A percentile compares a stretch with the other conserved stretches of the same genome.
Evolutionary conservation across 2,113 vertebrate species (phyloP).

Genomic region (Chlorodrepanis virens): DNA sequence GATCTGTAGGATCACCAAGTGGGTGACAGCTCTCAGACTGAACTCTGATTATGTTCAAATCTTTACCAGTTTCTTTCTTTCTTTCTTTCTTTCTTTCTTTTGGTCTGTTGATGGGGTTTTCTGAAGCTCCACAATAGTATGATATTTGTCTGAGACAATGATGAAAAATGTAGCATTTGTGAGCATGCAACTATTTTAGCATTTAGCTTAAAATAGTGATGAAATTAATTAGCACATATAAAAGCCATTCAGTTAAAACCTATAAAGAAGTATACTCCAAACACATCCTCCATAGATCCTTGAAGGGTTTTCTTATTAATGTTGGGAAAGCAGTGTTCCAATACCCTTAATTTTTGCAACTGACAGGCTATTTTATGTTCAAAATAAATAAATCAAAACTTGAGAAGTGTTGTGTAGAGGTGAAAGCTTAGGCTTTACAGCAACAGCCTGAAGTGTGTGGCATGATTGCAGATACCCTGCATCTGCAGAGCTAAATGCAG

Average conservation of each 20-base stretch:
- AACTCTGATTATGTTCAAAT: neutral
- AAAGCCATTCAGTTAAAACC: neutral
- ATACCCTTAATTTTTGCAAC: neutral
- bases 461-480: neutral
- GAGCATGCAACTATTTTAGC: neutral
- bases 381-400: constrained; percentile 1
- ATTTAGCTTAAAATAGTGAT: neutral
- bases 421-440: constrained; percentile 5
- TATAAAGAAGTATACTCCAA: neutral
- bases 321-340: neutral
- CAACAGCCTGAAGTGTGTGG: neutral
- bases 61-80: neutral
- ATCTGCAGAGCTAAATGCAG: constrained; percentile 1
- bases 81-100: neutral
- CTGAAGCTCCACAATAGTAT: neutral
- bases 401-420: neutral
- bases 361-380: neutral
- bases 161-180: neutral
- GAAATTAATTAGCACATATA: neutral
- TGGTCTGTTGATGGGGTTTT: neutral
- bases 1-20: neutral
- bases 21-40: neutral
- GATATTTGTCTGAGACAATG: neutral
- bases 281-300: neutral
- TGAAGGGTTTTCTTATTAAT: neutral